Conservation (phyloP, 2,797 vertebrate genomes). For the Enteromius argenteus region DNA sequence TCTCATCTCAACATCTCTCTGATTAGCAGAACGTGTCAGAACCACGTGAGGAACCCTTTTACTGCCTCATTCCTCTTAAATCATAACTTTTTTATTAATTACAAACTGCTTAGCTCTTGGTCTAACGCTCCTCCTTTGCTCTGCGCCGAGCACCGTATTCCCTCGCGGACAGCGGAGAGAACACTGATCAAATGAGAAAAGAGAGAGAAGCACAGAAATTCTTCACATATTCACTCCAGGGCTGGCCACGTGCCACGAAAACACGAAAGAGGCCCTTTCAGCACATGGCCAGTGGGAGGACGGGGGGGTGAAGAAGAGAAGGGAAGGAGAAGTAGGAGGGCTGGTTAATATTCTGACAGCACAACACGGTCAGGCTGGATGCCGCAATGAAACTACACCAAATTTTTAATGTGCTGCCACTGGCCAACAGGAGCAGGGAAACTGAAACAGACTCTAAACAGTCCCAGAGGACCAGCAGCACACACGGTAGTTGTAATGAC, state of each 20-base stretch:
- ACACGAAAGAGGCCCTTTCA: slow-evolving; percentile 48
- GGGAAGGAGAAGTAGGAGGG: neutral
- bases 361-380: slow-evolving; percentile 37
- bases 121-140: slow-evolving; percentile 21
- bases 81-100: slow-evolving; percentile 48
- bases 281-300: slow-evolving; percentile 39
- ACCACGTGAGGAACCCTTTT: neutral
- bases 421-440: slow-evolving; percentile 16
- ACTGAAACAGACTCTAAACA: slow-evolving; percentile 19
- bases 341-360: slow-evolving; percentile 66
- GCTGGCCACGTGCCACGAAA: slow-evolving; percentile 52
- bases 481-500: slow-evolving; percentile 2
- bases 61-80: neutral
- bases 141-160: neutral
- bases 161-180: neutral
- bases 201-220: slow-evolving; percentile 28
- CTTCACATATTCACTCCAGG: slow-evolving; percentile 49
- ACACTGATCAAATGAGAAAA: slow-evolving; percentile 15
- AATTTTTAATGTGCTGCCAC: slow-evolving; percentile 48
- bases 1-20: neutral
- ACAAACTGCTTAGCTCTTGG: slow-evolving; percentile 26
- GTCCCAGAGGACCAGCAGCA: neutral
- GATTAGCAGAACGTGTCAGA: slow-evolving; percentile 3
- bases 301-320: neutral
- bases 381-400: slow-evolving; percentile 31